Evolutionary conservation across 2,888 invertebrate genomes (phyloP).

Genomic region (Periphyllus acericola): DNA sequence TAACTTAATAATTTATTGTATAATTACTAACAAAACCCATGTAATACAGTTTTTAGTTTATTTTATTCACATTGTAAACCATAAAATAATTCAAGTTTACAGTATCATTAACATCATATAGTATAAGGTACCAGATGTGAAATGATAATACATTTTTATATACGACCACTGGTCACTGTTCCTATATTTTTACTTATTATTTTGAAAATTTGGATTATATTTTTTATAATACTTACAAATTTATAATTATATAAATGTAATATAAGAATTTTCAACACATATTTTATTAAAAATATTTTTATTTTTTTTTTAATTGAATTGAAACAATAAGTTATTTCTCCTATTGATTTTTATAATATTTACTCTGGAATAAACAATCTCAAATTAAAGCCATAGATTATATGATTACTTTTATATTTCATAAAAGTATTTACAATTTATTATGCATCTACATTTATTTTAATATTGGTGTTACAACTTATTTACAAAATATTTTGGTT

Average conservation of each 20-base stretch:
- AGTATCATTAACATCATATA: constrained; percentile 5
- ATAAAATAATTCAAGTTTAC: constrained; percentile 6
- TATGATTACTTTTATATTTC: too few relatives aligned
- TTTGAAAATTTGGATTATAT: constrained; percentile 25
- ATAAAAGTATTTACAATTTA: too few relatives aligned
- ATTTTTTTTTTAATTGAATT: not conserved
- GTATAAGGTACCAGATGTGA: constrained; percentile 5
- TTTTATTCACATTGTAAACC: constrained; percentile 25
- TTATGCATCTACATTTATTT: too few relatives aligned
- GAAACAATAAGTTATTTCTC: not conserved
- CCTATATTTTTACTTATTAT: constrained; percentile 22
- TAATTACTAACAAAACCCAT: not conserved
- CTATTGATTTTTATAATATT: not conserved
- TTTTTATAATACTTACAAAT: constrained; percentile 22
- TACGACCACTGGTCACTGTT: constrained; percentile 6
- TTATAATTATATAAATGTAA: constrained; percentile 15
- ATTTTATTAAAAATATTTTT: not conserved
- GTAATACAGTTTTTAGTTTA: constrained; percentile 8
- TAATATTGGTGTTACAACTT: too few relatives aligned
- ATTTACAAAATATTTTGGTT: too few relatives aligned
- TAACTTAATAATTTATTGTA: not conserved
- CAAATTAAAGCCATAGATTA: not conserved
- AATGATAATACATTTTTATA: constrained; percentile 4
- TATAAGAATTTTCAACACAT: constrained; percentile 16
- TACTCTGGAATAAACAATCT: not conserved